Evolutionary conservation across 2,113 vertebrate species (phyloP).

Genomic region (Ailuropoda melanoleuca): DNA sequence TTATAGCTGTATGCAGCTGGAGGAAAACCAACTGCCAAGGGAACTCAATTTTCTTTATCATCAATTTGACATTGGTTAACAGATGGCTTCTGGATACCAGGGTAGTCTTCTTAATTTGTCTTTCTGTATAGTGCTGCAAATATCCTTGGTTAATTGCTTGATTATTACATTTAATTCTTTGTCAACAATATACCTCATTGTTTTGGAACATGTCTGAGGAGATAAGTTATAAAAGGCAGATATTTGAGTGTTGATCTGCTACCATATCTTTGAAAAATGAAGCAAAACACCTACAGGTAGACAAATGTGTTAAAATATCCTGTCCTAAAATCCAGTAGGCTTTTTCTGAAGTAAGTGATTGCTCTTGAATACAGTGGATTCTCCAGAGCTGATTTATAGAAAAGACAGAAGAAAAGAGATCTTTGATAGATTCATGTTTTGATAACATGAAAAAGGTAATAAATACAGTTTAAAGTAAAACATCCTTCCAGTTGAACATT

Average conservation of each 20-base stretch:
- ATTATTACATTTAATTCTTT: conserved; percentile 86
- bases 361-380: neutral
- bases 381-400: neutral
- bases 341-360: neutral
- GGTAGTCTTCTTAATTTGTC: conserved; percentile 83
- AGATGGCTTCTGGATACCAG: conserved; percentile 84
- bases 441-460: neutral
- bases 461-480: neutral
- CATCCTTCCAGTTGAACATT: neutral
- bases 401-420: neutral
- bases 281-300: neutral
- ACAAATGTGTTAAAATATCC: neutral
- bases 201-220: conserved; percentile 80
- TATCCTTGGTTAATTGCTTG: conserved; percentile 83
- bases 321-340: neutral
- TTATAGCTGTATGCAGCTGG: conserved; percentile 82
- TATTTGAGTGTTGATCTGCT: conserved; percentile 63
- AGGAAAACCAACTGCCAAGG: conserved; percentile 82
- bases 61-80: conserved; percentile 85
- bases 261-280: conserved; percentile 48
- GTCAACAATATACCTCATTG: conserved; percentile 80
- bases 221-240: conserved; percentile 73
- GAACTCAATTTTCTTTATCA: conserved; percentile 88
- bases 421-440: no score
- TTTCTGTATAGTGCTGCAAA: conserved; percentile 82